phyloP scores from a whole-genome alignment of 1,140 invertebrate species.

The Cherax quadricarinatus region DNA sequence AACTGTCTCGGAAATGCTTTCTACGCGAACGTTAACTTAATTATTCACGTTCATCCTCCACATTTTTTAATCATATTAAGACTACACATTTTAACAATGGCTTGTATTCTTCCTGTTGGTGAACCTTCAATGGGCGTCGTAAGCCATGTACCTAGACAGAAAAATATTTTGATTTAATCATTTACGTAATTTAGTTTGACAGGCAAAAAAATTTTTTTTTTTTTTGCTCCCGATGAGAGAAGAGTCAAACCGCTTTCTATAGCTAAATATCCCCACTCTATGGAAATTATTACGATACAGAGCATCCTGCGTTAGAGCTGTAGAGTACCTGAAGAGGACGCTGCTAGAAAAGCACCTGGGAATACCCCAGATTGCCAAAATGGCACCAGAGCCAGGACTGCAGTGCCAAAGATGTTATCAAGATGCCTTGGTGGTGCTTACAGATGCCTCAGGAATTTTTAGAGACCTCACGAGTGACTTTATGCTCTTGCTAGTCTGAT shows the following conservation, averaged over 20 bases:
- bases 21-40: neutral
- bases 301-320: neutral
- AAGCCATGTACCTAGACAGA: neutral
- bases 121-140: neutral
- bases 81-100: neutral
- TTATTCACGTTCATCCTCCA: neutral
- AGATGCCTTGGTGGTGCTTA: conserved; percentile 52
- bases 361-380: neutral
- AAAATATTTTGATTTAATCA: neutral
- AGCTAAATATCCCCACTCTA: neutral
- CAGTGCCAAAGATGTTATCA: conserved; percentile 59
- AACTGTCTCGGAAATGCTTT: neutral
- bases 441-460: conserved; percentile 56
- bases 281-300: neutral
- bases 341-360: neutral
- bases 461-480: conserved; percentile 22
- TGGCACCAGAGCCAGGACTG: conserved; percentile 20
- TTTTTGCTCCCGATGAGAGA: too few relatives aligned
- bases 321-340: neutral
- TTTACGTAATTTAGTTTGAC: neutral
- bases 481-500: conserved; percentile 40
- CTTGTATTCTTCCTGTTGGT: neutral
- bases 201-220: neutral
- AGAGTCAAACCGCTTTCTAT: neutral
- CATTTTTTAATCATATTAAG: neutral